These are phyloP conservation scores for Porites rus DNA, from an alignment of 92 coral and sea anemone species.

Conservation along the genomic window DNA sequence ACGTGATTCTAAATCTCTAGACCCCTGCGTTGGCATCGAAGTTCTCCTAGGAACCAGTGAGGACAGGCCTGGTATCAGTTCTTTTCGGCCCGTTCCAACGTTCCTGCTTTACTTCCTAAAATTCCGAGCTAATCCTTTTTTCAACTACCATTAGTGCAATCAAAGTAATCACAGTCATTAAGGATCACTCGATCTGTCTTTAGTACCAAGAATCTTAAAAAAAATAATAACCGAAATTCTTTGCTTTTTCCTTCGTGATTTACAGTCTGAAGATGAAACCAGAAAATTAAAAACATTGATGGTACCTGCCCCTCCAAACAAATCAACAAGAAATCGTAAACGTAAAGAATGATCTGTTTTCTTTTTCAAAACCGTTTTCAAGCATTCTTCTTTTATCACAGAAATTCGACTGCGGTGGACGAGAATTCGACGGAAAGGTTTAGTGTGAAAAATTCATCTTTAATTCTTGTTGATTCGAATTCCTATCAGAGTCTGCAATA, in stretches of 20 bases:
- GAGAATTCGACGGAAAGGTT: background rate
- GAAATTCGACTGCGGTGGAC: background rate
- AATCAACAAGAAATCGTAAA: background rate
- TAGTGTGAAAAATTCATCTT: background rate
- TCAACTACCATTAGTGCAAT: no score
- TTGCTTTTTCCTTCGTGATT: background rate
- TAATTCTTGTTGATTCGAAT: background rate
- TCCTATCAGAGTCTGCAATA: background rate
- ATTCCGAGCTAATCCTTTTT: no score
- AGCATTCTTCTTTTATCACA: background rate
- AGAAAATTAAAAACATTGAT: background rate
- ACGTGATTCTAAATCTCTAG: no score
- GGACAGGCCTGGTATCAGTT: no score
- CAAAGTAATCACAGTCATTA: no score
- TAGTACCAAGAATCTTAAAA: no score
- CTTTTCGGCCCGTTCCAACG: no score
- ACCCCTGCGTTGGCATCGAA: no score
- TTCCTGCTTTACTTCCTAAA: no score
- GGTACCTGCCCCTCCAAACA: conserved; percentile 1
- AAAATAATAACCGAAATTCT: no score
- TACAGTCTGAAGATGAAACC: background rate
- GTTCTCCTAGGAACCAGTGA: no score
- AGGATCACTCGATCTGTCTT: no score
- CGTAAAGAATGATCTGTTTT: background rate
- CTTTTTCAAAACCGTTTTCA: background rate